Base-by-base conservation (phyloP, 2,113 vertebrate genomes). In the Eupsittula cactorum region DNA sequence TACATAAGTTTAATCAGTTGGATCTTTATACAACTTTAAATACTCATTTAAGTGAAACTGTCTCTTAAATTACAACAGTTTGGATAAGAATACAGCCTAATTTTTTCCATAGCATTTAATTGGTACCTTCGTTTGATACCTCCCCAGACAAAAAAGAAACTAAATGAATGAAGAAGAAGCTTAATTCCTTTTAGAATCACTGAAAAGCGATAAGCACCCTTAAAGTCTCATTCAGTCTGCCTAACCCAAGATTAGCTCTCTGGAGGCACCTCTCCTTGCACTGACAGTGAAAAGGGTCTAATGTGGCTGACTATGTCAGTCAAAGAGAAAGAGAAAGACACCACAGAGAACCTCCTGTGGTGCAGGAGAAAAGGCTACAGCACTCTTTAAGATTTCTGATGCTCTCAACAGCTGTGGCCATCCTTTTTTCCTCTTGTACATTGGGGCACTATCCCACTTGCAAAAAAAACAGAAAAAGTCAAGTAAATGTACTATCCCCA, bases 281-380 rank as follows among this genome's bases (percentile, higher is more conserved):
- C 2, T 68, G 93, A 71, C 57, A 87, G 60, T 52, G 74, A 92
- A 91, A 96, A 93, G 62, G 71, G 65, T 35, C 84, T 87, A 31
- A 93, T 65, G 84, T 60, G 79, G 50, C 92, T 91, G 68, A 77
- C 92, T 75, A 4, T 35, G 69, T 82, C 94, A 91, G 60, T 75
- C 80, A 93, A 86, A 93, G 77, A n/a, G 79, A 79, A 84, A 78
- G 55, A 91, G 63, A 94, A 83, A 86, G 83, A 95, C 74, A 95
- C 83, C 47, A 68, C 65, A 86, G 89, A 81, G 86, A 92, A 87
- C 70, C 92, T 96, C 95, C 93, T 76, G 84, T 55, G 74, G 86
- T 13, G 91, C 33, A 41, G 42, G 57, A 95, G 91, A 95, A 95
- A 95, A 95, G 80, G 74, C 57, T 75, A 78, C 77, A 75, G 82